Evolutionary conservation across 1,140 invertebrate species (phyloP).

Genomic region (Ridgeia piscesae): DNA sequence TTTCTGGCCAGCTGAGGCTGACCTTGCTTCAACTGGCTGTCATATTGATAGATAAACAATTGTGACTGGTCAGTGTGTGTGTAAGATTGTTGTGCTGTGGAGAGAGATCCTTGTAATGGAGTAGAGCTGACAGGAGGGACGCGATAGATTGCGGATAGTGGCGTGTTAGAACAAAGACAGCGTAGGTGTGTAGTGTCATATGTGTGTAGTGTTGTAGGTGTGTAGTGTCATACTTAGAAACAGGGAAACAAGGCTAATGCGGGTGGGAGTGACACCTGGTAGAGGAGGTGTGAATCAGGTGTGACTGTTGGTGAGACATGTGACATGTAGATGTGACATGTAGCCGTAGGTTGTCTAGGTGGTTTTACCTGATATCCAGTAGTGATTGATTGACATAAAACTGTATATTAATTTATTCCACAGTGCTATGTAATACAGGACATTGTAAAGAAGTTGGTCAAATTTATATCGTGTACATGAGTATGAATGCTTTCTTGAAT

Average conservation of each 20-base stretch:
- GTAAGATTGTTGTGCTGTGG: background rate
- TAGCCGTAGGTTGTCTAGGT: background rate
- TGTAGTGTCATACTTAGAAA: background rate
- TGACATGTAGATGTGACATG: background rate
- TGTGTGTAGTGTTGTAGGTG: background rate
- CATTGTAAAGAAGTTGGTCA: no score
- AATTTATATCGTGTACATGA: no score
- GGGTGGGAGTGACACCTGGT: background rate
- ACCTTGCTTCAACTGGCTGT: background rate
- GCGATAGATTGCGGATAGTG: background rate
- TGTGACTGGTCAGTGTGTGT: background rate
- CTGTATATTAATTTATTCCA: no score
- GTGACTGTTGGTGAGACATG: background rate
- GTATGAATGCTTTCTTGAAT: no score
- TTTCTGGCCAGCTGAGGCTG: background rate
- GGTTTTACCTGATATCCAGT: no score
- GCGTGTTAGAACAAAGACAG: background rate
- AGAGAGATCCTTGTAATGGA: background rate
- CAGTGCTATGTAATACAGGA: no score
- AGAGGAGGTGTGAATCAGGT: background rate
- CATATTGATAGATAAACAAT: constrained; percentile 6
- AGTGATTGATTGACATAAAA: no score
- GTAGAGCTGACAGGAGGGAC: background rate
- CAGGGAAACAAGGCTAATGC: background rate
- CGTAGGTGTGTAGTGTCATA: background rate